These are phyloP conservation scores for cattle (Bos taurus) DNA, from an alignment of 2,113 vertebrate genomes.

Conservation along the genomic window DNA sequence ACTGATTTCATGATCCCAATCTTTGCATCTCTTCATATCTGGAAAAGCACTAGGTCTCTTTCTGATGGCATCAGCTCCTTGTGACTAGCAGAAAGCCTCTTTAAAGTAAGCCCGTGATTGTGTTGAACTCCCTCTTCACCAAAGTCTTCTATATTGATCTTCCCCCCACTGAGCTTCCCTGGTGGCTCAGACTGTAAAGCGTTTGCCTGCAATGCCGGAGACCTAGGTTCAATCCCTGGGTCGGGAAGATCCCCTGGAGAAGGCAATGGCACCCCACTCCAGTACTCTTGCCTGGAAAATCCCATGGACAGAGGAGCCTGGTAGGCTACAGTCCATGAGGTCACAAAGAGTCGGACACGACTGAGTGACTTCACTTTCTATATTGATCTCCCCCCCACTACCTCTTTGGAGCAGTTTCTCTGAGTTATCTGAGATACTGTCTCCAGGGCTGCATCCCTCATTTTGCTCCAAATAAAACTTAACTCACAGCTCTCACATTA, in stretches of 20 bases:
- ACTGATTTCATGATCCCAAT: background rate
- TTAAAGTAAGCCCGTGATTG: background rate
- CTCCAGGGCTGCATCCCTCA: background rate
- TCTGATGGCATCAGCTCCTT: background rate
- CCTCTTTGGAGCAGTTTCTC: background rate
- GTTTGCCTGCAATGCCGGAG: too few species aligned
- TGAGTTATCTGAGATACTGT: background rate
- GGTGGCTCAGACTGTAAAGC: too few species aligned
- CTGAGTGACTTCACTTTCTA: too few species aligned
- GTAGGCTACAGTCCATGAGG: too few species aligned
- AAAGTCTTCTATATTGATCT: background rate
- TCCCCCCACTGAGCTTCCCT: background rate
- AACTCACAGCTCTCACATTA: background rate
- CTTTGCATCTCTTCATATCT: background rate
- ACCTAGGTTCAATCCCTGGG: too few species aligned
- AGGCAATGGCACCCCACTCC: too few species aligned
- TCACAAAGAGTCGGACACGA: too few species aligned
- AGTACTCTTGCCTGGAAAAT: too few species aligned
- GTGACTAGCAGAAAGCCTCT: background rate
- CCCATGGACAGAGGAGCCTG: too few species aligned
- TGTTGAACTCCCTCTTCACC: fast-evolving
- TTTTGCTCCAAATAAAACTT: background rate
- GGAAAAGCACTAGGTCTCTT: background rate
- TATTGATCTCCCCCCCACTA: background rate
- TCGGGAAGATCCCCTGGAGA: too few species aligned